phyloP scores from a whole-genome alignment of 2,888 invertebrate species.

The Noctua fimbriata region DNA sequence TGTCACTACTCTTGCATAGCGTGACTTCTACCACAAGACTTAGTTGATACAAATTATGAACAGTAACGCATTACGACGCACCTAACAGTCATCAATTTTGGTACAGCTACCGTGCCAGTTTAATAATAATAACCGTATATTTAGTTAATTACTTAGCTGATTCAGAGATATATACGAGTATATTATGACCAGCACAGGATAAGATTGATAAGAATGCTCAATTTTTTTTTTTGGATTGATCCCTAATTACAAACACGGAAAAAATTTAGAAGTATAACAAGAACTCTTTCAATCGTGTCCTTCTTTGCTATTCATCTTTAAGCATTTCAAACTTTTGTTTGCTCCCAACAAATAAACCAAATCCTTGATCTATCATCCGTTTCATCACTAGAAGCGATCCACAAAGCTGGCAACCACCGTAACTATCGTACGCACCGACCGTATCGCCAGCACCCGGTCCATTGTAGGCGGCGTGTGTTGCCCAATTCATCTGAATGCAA shows the following conservation, averaged over 20 bases:
- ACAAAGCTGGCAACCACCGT: slow-evolving; percentile 66
- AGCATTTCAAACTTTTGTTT: slow-evolving; percentile 15
- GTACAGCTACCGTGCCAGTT: neutral
- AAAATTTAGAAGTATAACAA: neutral
- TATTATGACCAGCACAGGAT: neutral
- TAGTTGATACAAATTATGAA: slow-evolving; percentile 4
- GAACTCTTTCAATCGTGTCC: neutral
- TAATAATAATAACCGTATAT: no score
- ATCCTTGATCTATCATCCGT: slow-evolving; percentile 60
- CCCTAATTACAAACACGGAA: neutral
- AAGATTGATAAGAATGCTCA: neutral
- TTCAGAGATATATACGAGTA: neutral
- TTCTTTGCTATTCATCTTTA: neutral
- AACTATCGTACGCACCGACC: slow-evolving; percentile 61
- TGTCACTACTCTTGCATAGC: slow-evolving; percentile 27
- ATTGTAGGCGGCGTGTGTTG: slow-evolving; percentile 58
- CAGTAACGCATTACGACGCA: slow-evolving; percentile 2
- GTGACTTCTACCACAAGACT: slow-evolving; percentile 12
- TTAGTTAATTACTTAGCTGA: neutral
- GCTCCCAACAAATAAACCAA: slow-evolving; percentile 32
- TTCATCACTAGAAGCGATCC: slow-evolving; percentile 54
- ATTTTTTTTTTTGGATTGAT: neutral
- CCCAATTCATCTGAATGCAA: slow-evolving; percentile 76
- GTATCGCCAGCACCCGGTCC: slow-evolving; percentile 57
- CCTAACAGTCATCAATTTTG: neutral